phyloP scores from a whole-genome alignment of 2,888 invertebrate genomes.

The Hybos culiciformis region DNA sequence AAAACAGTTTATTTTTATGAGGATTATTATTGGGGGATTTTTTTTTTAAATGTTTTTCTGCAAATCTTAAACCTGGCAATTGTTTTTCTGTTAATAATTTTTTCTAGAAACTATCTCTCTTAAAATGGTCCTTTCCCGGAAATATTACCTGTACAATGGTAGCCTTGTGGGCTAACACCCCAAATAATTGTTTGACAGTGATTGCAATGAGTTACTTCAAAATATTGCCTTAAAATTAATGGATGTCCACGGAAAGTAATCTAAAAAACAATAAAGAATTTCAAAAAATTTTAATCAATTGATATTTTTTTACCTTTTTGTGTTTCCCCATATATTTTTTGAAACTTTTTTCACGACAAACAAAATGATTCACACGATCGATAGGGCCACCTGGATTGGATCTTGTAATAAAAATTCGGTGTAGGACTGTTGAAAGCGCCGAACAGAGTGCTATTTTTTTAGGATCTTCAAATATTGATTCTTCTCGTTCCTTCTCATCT shows the following conservation, averaged over 20 bases:
- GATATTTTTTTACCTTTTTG: conserved; percentile 40
- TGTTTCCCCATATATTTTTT: conserved; percentile 53
- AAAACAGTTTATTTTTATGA: too few relatives aligned
- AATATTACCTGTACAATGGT: conserved; percentile 88
- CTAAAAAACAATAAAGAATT: conserved; percentile 27
- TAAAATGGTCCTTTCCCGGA: too few relatives aligned
- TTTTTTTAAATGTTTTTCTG: too few relatives aligned
- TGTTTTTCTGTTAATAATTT: too few relatives aligned
- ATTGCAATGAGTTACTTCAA: conserved; percentile 76
- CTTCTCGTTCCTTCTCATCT: conserved; percentile 49
- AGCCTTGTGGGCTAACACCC: conserved; percentile 94
- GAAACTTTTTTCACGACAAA: conserved; percentile 70
- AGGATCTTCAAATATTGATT: conserved; percentile 42
- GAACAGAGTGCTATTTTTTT: conserved; percentile 53
- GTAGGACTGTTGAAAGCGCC: conserved; percentile 66
- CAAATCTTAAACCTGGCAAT: too few relatives aligned
- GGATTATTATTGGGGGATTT: too few relatives aligned
- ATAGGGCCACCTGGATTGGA: conserved; percentile 41
- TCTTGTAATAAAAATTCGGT: conserved; percentile 59
- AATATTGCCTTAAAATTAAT: conserved; percentile 76
- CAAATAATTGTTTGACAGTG: conserved; percentile 85
- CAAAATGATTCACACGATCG: conserved; percentile 71
- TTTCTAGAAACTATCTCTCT: too few relatives aligned
- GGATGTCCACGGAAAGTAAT: conserved; percentile 79
- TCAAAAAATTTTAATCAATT: not conserved